phyloP scores from a whole-genome alignment of 2,888 invertebrate species.

The Hyposoter didymator region DNA sequence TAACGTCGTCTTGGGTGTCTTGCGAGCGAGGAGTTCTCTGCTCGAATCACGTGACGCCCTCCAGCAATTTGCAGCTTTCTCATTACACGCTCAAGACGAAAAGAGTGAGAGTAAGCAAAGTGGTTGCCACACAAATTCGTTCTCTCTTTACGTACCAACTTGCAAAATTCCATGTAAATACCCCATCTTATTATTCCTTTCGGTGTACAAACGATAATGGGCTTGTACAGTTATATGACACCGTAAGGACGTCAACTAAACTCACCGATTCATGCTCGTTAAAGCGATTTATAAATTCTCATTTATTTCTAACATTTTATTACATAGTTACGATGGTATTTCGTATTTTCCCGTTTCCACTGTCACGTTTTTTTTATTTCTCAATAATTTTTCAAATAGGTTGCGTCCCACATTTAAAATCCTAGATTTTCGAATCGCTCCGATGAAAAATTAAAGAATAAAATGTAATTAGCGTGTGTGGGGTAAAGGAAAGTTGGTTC shows the following conservation, averaged over 20 bases:
- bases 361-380: background rate
- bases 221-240: conserved; percentile 31
- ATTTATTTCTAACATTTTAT: background rate
- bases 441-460: background rate
- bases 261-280: conserved; percentile 22
- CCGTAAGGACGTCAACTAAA: background rate
- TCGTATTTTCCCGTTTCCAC: too few relatives aligned
- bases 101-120: conserved; percentile 11
- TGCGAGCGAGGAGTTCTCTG: conserved; percentile 16
- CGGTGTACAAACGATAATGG: conserved; percentile 27
- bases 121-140: conserved; percentile 24
- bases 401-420: background rate
- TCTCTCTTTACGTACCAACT: conserved; percentile 29
- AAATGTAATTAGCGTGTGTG: background rate
- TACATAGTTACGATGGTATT: too few relatives aligned
- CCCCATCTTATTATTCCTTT: background rate
- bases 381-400: background rate
- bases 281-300: background rate
- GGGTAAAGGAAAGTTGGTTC: background rate
- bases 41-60: conserved; percentile 25
- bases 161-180: conserved; percentile 40
- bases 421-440: background rate
- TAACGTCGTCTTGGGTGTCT: conserved; percentile 59
- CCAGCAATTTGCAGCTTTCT: conserved; percentile 40
- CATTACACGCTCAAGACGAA: background rate